Percentiles rank a stretch among this genome's conserved stretches.
Evolutionary conservation across 2,113 vertebrate species (phyloP).

Genomic region (Propithecus coquereli): DNA sequence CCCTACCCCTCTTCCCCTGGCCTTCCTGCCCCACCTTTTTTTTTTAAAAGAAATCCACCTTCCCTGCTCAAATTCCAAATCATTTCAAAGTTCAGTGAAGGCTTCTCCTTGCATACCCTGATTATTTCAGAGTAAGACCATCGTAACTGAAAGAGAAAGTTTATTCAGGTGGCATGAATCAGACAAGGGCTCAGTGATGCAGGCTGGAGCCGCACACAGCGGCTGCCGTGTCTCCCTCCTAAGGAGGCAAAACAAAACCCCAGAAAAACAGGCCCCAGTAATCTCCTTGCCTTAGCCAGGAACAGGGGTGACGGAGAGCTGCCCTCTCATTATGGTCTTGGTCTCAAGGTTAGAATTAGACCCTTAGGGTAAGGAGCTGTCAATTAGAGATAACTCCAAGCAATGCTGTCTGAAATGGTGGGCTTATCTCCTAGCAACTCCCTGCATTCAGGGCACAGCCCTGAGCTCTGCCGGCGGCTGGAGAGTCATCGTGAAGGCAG

Average conservation of each 20-base stretch:
- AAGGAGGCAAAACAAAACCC: conserved; percentile 79
- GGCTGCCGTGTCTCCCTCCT: conserved; percentile 72
- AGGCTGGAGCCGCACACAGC: conserved; percentile 82
- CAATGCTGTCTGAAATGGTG: conserved; percentile 89
- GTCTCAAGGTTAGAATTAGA: conserved; percentile 94
- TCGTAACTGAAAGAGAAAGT: conserved; percentile 85
- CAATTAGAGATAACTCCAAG: conserved; percentile 96
- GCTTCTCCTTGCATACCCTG: conserved; percentile 38
- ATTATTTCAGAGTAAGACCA: conserved; percentile 69
- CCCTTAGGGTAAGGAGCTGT: conserved; percentile 98
- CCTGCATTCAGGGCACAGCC: conserved; percentile 86
- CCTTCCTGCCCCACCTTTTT: fast-evolving
- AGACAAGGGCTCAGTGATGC: conserved; percentile 84
- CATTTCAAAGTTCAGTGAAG: conserved; percentile 59
- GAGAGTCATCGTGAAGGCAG: conserved; percentile 82
- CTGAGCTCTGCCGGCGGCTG: conserved; percentile 80
- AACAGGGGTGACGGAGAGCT: conserved; percentile 89
- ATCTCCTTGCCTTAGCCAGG: conserved; percentile 82
- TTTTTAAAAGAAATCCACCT: conserved; percentile 55
- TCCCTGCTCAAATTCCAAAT: conserved; percentile 64
- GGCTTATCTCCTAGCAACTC: conserved; percentile 96
- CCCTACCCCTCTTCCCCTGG: background rate
- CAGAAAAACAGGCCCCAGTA: conserved; percentile 84
- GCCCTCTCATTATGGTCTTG: conserved; percentile 93
- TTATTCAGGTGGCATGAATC: conserved; percentile 93